Conservation (phyloP, 2,888 invertebrate species). For the Electrophaes corylata region DNA sequence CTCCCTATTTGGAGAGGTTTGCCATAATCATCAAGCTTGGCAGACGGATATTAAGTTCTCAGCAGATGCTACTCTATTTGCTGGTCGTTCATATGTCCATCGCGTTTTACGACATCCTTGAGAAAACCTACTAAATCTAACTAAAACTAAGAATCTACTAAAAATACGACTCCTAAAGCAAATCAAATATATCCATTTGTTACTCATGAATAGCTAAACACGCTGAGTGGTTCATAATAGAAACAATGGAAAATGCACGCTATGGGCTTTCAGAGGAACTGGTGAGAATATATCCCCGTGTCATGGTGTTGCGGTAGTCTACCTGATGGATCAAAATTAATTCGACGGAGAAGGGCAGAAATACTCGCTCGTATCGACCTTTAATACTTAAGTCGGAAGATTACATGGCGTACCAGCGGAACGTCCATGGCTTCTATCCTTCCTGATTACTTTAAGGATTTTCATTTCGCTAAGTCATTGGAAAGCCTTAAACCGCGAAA, state of each 20-base stretch:
- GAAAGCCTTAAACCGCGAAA: neutral
- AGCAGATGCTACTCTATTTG: too few species aligned
- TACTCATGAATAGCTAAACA: constrained; percentile 20
- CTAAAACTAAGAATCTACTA: too few species aligned
- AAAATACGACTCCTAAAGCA: neutral
- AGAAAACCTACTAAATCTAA: too few species aligned
- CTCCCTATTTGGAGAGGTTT: too few species aligned
- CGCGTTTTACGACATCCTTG: too few species aligned
- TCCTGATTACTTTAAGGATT: neutral
- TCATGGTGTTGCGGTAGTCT: constrained; percentile 11
- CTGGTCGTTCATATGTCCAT: too few species aligned
- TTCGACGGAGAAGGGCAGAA: neutral
- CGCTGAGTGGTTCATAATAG: constrained; percentile 18
- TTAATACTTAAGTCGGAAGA: neutral
- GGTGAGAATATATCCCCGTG: constrained; percentile 14
- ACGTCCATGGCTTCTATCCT: neutral
- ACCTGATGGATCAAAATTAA: constrained; percentile 18
- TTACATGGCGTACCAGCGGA: neutral
- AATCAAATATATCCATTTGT: constrained; percentile 17
- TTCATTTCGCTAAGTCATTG: neutral
- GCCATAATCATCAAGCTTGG: too few species aligned
- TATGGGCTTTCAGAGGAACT: constrained; percentile 13
- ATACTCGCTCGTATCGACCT: neutral
- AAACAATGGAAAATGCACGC: constrained; percentile 12
- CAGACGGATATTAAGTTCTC: too few species aligned